phyloP scores from a whole-genome alignment of 2,888 invertebrate genomes.

The Heliconius erato region DNA sequence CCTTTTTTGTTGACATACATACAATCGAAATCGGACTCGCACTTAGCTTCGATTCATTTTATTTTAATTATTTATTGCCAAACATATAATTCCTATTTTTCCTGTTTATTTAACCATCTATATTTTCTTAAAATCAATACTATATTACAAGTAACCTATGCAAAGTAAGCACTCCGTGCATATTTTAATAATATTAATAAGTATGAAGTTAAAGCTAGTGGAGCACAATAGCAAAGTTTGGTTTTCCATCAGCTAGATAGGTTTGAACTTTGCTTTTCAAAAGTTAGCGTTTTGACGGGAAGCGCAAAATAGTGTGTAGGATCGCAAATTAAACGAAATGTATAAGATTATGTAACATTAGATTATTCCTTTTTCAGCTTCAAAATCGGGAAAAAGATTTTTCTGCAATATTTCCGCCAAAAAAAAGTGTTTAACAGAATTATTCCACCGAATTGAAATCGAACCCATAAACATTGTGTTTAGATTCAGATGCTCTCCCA shows the following conservation, averaged over 20 bases:
- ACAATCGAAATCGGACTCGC: neutral
- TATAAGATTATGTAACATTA: neutral
- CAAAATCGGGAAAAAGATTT: too few relatives aligned
- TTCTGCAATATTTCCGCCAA: too few relatives aligned
- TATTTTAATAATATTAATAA: slow-evolving; percentile 35
- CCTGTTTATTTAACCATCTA: neutral
- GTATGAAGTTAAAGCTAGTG: slow-evolving; percentile 24
- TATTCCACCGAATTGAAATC: neutral
- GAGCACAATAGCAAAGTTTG: slow-evolving; percentile 38
- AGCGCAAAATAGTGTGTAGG: slow-evolving; percentile 6
- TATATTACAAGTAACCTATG: neutral
- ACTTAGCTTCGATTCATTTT: neutral
- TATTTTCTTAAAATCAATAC: neutral
- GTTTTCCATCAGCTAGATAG: slow-evolving; percentile 34
- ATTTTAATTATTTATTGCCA: too few relatives aligned
- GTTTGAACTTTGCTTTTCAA: slow-evolving; percentile 35
- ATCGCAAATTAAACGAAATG: neutral
- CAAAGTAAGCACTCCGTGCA: neutral
- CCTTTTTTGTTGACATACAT: neutral
- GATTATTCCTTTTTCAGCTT: too few relatives aligned
- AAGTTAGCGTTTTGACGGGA: slow-evolving; percentile 28
- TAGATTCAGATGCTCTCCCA: neutral
- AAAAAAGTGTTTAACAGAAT: neutral
- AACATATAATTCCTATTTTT: too few relatives aligned
- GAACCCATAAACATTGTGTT: neutral